These are phyloP conservation scores for Drosophila teissieri DNA, from an alignment of 1,140 invertebrate genomes.

Conservation along the genomic window DNA sequence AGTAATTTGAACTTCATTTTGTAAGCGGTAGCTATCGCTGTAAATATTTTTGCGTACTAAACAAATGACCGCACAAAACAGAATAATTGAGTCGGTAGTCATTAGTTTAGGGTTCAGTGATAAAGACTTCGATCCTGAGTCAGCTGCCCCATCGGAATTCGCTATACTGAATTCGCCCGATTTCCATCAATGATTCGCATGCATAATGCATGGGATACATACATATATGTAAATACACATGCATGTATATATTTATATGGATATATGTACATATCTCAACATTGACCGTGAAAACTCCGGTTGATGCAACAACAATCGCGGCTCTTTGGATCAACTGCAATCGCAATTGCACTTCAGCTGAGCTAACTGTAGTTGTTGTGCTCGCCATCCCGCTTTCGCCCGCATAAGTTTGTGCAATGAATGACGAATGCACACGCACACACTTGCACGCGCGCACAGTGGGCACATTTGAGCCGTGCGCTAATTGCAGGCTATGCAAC, in stretches of 20 bases:
- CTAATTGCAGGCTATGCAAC: not conserved
- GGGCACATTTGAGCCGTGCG: not conserved
- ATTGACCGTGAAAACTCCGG: conserved; percentile 62
- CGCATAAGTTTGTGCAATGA: conserved; percentile 32
- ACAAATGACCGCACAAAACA: not conserved
- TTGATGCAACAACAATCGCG: conserved; percentile 36
- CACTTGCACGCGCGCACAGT: conserved; percentile 15
- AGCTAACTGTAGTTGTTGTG: conserved; percentile 47
- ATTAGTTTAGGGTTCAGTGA: not conserved
- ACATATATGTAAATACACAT: not conserved
- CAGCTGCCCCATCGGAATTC: not conserved
- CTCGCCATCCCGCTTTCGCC: not conserved
- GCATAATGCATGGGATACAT: not conserved
- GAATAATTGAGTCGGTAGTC: not conserved
- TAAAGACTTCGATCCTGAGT: conserved; percentile 10
- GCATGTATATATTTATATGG: not conserved
- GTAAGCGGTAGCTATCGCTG: not conserved
- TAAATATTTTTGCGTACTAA: not conserved
- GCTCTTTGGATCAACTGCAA: conserved; percentile 5
- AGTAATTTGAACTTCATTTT: not conserved
- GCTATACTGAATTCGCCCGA: not conserved
- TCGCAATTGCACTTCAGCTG: conserved; percentile 27
- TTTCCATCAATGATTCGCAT: conserved; percentile 5
- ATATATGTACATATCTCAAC: conserved; percentile 21
- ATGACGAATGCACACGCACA: conserved; percentile 54